Conservation (phyloP, 2,797 vertebrate genomes). For the Somateria mollissima region DNA sequence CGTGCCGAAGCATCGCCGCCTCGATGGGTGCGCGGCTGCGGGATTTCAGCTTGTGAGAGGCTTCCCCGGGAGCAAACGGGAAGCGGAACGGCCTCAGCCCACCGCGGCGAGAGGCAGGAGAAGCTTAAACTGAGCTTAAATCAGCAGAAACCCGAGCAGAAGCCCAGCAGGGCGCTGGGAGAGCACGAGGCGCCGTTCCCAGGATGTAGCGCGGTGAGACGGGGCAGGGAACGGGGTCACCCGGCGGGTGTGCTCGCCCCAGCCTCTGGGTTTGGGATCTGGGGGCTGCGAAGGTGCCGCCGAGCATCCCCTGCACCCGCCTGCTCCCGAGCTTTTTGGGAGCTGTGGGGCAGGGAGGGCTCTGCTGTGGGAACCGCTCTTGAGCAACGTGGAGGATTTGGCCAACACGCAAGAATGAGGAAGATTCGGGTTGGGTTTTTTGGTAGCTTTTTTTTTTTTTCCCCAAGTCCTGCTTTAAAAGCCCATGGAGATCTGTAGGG, state of each 20-base stretch:
- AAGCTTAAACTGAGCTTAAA: background rate
- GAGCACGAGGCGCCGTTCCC: rapidly evolving
- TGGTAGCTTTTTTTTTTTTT: background rate
- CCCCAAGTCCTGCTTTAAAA: background rate
- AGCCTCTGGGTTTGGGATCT: background rate
- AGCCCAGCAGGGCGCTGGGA: background rate
- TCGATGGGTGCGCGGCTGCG: background rate
- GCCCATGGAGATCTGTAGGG: rapidly evolving
- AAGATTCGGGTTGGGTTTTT: background rate
- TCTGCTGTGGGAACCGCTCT: background rate
- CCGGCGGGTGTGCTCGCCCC: rapidly evolving
- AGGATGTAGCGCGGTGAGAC: rapidly evolving
- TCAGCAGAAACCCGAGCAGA: background rate
- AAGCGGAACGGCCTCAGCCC: background rate
- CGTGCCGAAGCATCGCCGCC: rapidly evolving
- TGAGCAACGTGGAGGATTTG: background rate
- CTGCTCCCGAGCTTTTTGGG: background rate
- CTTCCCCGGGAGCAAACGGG: background rate
- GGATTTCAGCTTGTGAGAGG: background rate
- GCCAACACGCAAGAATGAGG: background rate
- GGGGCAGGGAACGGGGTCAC: rapidly evolving
- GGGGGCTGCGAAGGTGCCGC: background rate
- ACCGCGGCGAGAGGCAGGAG: background rate
- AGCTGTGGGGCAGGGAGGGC: background rate
- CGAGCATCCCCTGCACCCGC: background rate